Evolutionary conservation across 2,797 vertebrate genomes (phyloP), one percentile per base, ranked within the genome.

Genomic region (Nyctibius grandis): DNA sequence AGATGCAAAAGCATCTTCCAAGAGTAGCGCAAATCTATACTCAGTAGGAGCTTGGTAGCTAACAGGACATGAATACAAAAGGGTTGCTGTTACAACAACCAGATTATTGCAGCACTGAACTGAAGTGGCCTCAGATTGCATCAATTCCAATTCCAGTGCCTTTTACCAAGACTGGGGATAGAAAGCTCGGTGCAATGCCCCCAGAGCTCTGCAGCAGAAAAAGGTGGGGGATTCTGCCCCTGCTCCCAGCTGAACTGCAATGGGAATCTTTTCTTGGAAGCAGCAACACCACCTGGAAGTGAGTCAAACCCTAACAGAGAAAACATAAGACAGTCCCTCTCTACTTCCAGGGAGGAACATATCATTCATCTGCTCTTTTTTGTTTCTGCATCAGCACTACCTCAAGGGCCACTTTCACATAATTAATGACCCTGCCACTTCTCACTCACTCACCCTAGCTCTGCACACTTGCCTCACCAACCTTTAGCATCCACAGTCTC

Each of bases 401-500:
- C 57, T 48, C 63, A 59, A 81, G 70, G 65, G 18, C 28, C 67
- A 65, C 80, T 14, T 90, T 20, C 69, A 76, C 9, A 0, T 9
- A 9, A 36, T 5, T 21, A 11, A 19, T 4, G 22, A 81, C 20
- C 69, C 57, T 61, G n/a, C 15, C 68, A 57, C 65, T 72, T 44
- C 70, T 75, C 64, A 47, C 48, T n/a, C 68, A 31, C n/a, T 23
- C 68, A 12, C 28, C 15, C 31, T 10, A 47, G 25, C 25, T 57
- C 61, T 48, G 9, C 38, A 81, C 36, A 4, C 60, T 25, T 0
- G 3, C 38, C 61, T 48, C 91, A 95, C 95, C 29, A 96, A 99
- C 99, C 99, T 99, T 98, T 99, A 4, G 98, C 99, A 92, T 99
- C 99, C 84, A 99, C 97, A 0, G 98, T 99, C 97, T 99, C 99